Conservation (phyloP, 2,113 vertebrate species). For the Cavia aperea region DNA sequence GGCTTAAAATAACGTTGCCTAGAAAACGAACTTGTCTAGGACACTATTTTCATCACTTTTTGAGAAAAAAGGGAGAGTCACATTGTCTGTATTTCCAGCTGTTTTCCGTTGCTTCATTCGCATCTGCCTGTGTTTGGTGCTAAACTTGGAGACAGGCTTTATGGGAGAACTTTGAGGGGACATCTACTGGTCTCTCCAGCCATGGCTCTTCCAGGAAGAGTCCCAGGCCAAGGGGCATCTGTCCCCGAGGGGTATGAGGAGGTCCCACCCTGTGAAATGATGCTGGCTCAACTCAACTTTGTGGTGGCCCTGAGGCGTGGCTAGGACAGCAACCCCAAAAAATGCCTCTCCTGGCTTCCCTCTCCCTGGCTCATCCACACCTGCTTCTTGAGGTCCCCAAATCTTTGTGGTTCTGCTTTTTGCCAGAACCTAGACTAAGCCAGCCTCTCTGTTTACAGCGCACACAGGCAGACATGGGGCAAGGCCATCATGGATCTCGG, state of each 20-base stretch:
- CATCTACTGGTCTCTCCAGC: too few relatives aligned
- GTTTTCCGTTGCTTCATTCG: neutral
- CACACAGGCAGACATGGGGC: neutral
- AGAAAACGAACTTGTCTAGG: slow-evolving; percentile 38
- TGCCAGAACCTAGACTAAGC: neutral
- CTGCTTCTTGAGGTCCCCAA: too few relatives aligned
- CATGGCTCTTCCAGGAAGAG: neutral
- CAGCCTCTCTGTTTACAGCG: rapidly evolving
- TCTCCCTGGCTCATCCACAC: too few relatives aligned
- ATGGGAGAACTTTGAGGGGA: neutral
- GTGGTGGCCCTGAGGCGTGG: neutral
- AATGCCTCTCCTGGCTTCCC: neutral
- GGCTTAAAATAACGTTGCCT: slow-evolving; percentile 38
- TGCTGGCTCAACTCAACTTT: neutral
- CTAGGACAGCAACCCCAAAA: too few relatives aligned
- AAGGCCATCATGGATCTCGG: rapidly evolving
- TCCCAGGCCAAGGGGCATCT: rapidly evolving
- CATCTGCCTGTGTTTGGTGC: neutral
- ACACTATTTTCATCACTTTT: slow-evolving; percentile 40
- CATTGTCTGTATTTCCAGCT: slow-evolving; percentile 20
- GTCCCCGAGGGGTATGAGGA: neutral
- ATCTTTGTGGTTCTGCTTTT: neutral
- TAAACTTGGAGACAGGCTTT: neutral
- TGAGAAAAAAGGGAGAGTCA: slow-evolving; percentile 10
- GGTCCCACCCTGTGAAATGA: neutral